Conservation (phyloP, 2,888 invertebrate species). For the Nipponacmea schrenckii region DNA sequence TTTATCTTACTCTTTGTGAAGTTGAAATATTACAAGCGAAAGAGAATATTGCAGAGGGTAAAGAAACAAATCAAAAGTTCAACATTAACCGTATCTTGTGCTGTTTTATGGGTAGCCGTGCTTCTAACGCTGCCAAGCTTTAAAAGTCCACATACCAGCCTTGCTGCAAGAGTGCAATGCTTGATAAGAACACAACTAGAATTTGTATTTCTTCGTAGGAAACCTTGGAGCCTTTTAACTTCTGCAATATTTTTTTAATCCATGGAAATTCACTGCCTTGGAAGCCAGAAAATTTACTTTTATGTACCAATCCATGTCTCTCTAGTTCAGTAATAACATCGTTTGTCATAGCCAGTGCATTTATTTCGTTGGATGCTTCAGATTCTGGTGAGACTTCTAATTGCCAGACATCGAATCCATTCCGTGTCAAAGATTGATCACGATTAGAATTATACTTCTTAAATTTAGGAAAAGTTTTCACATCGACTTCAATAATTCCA, state of each 20-base stretch:
- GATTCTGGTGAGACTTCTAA: neutral
- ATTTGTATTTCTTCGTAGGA: neutral
- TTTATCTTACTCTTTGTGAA: too few species aligned
- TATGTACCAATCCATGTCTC: neutral
- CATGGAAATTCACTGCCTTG: neutral
- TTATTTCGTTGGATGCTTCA: neutral
- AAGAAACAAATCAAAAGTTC: too few species aligned
- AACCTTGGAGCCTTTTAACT: neutral
- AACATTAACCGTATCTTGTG: neutral
- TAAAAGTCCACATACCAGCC: neutral
- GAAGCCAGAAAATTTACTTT: neutral
- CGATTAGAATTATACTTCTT: neutral
- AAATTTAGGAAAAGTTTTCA: neutral
- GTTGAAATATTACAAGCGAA: too few species aligned
- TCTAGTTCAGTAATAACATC: neutral
- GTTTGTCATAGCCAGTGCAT: neutral
- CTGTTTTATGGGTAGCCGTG: neutral
- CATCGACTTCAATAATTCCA: neutral
- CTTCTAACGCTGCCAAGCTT: neutral
- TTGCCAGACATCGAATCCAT: neutral
- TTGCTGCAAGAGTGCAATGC: constrained; percentile 1
- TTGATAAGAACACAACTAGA: neutral
- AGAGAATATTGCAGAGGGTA: too few species aligned
- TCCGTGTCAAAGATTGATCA: neutral
- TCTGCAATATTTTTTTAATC: neutral